Conservation (phyloP, 2,797 vertebrate species). For the Platalea minor region DNA sequence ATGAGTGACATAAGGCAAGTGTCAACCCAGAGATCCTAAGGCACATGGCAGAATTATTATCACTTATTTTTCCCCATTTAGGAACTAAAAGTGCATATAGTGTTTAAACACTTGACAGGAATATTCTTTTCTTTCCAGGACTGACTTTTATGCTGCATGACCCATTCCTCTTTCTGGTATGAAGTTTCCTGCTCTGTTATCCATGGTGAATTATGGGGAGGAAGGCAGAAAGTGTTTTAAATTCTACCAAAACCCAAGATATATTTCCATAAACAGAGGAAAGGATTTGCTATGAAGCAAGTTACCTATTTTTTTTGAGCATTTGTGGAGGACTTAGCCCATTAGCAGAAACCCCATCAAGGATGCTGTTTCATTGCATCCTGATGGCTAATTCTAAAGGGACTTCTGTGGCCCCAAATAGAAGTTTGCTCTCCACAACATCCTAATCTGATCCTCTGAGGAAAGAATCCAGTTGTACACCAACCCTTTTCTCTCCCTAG, state of each 20-base stretch:
- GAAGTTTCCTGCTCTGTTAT: background rate
- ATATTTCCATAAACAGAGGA: background rate
- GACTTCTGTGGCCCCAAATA: background rate
- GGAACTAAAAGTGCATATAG: background rate
- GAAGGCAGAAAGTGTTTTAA: rapidly evolving
- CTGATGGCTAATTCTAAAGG: background rate
- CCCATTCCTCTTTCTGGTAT: background rate
- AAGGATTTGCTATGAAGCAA: background rate
- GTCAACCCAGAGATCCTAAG: background rate
- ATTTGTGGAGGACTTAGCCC: background rate
- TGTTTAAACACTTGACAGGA: background rate
- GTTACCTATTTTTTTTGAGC: background rate
- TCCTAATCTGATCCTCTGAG: background rate
- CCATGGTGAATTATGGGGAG: background rate
- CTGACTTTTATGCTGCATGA: background rate
- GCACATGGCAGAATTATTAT: background rate
- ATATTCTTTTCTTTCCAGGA: background rate
- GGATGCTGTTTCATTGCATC: background rate
- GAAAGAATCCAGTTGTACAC: background rate
- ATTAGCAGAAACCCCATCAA: background rate
- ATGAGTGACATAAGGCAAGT: background rate
- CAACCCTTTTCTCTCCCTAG: background rate
- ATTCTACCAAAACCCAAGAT: background rate
- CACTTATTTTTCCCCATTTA: background rate
- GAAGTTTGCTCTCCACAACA: background rate